Evolutionary conservation across 1,140 invertebrate genomes (phyloP).

Genomic region (Gryon sp.): DNA sequence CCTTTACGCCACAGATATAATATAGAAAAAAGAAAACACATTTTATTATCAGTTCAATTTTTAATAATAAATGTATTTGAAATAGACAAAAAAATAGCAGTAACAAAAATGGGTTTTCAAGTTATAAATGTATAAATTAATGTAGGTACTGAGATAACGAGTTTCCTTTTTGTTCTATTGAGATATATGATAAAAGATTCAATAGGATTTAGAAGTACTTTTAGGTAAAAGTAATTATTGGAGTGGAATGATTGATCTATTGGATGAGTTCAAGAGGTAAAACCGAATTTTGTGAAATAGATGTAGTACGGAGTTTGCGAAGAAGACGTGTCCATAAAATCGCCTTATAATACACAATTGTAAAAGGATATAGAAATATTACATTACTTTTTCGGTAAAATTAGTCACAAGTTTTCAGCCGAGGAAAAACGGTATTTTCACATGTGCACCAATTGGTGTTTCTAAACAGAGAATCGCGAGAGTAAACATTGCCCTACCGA

Average conservation of each 20-base stretch:
- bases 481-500: too few relatives aligned
- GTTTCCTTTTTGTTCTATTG: slow-evolving; percentile 14
- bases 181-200: slow-evolving; percentile 13
- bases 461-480: too few relatives aligned
- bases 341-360: not conserved
- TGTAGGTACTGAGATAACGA: not conserved
- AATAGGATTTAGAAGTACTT: slow-evolving; percentile 28
- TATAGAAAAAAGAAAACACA: too few relatives aligned
- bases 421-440: too few relatives aligned
- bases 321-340: slow-evolving; percentile 14
- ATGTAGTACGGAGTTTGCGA: slow-evolving; percentile 4
- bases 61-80: not conserved
- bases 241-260: slow-evolving; percentile 35
- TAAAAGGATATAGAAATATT: too few relatives aligned
- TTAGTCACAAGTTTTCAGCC: too few relatives aligned
- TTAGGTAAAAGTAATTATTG: slow-evolving; percentile 40
- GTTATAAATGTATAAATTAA: too few relatives aligned
- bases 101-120: too few relatives aligned
- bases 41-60: slow-evolving; percentile 1
- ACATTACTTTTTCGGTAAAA: too few relatives aligned
- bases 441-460: too few relatives aligned
- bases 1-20: too few relatives aligned
- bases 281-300: slow-evolving; percentile 31
- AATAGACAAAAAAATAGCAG: not conserved
- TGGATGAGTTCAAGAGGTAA: slow-evolving; percentile 14